Evolutionary conservation across 2,888 invertebrate genomes (phyloP), one percentile per base, ranked within the genome.

Genomic region (Rhagonycha lutea): DNA sequence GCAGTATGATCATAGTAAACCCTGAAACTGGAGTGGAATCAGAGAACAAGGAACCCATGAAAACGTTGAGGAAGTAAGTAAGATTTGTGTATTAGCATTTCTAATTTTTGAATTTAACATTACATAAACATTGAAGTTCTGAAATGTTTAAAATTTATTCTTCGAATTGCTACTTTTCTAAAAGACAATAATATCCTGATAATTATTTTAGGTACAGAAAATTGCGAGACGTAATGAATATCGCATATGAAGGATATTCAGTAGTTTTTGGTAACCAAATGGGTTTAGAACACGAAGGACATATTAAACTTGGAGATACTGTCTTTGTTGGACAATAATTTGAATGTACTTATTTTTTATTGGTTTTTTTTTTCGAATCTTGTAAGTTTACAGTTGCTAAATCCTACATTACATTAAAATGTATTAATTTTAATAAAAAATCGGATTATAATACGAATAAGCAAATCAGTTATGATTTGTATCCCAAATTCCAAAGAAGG

Each of bases 31-130:
- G 88, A 0, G 78, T 83, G 4, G 86, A 87, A 72, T 87, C 89
- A 80, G 75, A 81, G 9, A 82, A 87, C 61, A 85, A 86, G 29
- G 90, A 91, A 81, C 91, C 91, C 0, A 79, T 91, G n/a, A 87
- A 86, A 78, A 90, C 91, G 14, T 82, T 92, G 47, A 87, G 87
- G 85, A 88, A 83, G 91, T 91, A 83, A 83, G 85, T 80, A 1
- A n/a, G n/a, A 26, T 62, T 11, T 47, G 47, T 47, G 3, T 47
- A 47, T n/a, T n/a, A 1, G 12, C 3, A 11, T 9, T 11, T 47
- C 47, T 9, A 2, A 47, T 47, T 11, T 47, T 47, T 11, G 12
- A n/a, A n/a, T n/a, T n/a, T n/a, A n/a, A n/a, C n/a, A n/a, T n/a
- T n/a, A n/a, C n/a, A n/a, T n/a, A n/a, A n/a, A n/a, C n/a, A n/a